Conservation (phyloP, 1,140 invertebrate species). For the Eumaeus atala region DNA sequence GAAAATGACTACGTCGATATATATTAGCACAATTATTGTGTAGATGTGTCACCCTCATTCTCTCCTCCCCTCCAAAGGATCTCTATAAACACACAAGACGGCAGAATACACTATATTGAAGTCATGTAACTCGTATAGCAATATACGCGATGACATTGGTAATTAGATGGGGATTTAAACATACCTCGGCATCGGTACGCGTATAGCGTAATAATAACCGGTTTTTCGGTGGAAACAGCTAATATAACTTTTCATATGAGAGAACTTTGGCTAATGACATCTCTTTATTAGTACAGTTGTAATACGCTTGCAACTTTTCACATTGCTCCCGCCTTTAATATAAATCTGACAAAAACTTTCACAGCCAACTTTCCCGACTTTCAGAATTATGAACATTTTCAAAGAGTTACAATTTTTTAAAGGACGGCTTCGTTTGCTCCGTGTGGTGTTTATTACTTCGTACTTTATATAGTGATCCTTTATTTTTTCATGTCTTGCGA, state of each 20-base stretch:
- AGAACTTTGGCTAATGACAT: constrained; percentile 24
- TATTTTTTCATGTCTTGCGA: no score
- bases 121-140: not conserved
- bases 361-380: constrained; percentile 10
- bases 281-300: constrained; percentile 19
- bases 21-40: no score
- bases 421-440: not conserved
- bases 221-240: constrained; percentile 33
- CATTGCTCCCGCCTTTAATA: constrained; percentile 15
- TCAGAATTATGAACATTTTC: not conserved
- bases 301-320: constrained; percentile 26
- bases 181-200: constrained; percentile 1
- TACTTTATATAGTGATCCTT: no score
- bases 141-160: constrained; percentile 6
- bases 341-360: constrained; percentile 19
- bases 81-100: no score
- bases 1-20: no score
- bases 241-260: constrained; percentile 49
- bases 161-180: constrained; percentile 14
- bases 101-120: no score
- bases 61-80: no score
- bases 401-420: constrained; percentile 11
- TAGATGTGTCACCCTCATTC: no score
- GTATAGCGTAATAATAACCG: constrained; percentile 33
- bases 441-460: not conserved